Conservation (phyloP, 2,888 invertebrate genomes). For the Agonopterix subpropinquella region DNA sequence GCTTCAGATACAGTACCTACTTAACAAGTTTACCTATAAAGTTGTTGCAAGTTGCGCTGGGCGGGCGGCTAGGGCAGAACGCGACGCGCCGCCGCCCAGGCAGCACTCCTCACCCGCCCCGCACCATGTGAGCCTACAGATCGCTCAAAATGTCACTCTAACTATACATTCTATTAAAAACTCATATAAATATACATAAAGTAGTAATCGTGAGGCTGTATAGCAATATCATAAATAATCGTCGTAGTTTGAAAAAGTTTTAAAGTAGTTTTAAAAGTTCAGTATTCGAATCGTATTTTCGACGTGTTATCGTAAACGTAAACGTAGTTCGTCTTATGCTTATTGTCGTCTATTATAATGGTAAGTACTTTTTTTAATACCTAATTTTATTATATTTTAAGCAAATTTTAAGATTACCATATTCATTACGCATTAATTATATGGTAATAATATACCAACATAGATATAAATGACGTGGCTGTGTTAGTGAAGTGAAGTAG, state of each 20-base stretch:
- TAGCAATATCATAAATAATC: slow-evolving; percentile 23
- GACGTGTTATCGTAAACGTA: slow-evolving; percentile 18
- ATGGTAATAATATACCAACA: no score
- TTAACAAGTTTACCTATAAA: no score
- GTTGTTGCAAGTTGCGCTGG: slow-evolving; percentile 11
- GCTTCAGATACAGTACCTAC: no score
- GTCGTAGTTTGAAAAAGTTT: slow-evolving; percentile 20
- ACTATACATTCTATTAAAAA: slow-evolving; percentile 20
- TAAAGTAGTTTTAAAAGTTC: slow-evolving; percentile 24
- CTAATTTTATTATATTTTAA: no score
- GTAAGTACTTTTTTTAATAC: slow-evolving; percentile 25
- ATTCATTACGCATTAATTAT: background rate
- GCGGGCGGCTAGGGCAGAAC: slow-evolving; percentile 46
- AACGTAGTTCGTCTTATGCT: slow-evolving; percentile 25
- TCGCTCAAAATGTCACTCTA: slow-evolving; percentile 13
- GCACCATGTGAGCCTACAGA: slow-evolving; percentile 29
- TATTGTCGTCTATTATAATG: slow-evolving; percentile 27
- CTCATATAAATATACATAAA: slow-evolving; percentile 4
- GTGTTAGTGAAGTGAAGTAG: no score
- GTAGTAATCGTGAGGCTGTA: slow-evolving; percentile 24
- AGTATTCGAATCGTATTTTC: slow-evolving; percentile 18
- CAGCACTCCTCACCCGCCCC: slow-evolving; percentile 27
- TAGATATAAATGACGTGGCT: no score
- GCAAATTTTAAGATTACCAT: no score
- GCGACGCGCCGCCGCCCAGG: slow-evolving; percentile 43